These are phyloP conservation scores for Phragmatobia fuliginosa DNA, from an alignment of 2,888 invertebrate species.

Conservation along the genomic window DNA sequence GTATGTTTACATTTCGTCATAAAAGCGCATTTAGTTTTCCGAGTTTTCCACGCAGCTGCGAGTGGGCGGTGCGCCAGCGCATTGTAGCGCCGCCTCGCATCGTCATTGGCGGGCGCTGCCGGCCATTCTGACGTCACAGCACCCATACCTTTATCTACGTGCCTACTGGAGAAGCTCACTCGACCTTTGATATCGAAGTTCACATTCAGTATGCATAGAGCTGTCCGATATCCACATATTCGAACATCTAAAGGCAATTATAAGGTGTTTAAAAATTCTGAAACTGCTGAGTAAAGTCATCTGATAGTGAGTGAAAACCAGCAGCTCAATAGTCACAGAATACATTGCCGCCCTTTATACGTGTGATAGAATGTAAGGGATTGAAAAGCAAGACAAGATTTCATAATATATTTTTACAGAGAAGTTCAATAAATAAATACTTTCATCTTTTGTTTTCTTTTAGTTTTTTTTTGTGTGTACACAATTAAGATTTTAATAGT, in stretches of 20 bases:
- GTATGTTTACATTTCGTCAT: slow-evolving; percentile 16
- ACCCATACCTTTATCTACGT: slow-evolving; percentile 68
- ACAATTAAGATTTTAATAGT: too few relatives aligned
- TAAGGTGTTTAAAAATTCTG: not conserved
- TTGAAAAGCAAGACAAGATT: too few relatives aligned
- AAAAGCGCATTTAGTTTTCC: slow-evolving; percentile 63
- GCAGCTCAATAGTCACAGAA: too few relatives aligned
- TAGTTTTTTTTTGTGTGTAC: too few relatives aligned
- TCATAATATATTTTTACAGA: too few relatives aligned
- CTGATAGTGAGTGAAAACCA: too few relatives aligned
- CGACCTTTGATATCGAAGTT: slow-evolving; percentile 54
- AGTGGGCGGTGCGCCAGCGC: slow-evolving; percentile 79
- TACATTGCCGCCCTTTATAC: too few relatives aligned
- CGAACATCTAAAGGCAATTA: not conserved
- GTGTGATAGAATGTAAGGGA: too few relatives aligned
- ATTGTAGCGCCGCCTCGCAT: slow-evolving; percentile 72
- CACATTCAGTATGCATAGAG: slow-evolving; percentile 35
- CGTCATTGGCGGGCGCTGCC: slow-evolving; percentile 74
- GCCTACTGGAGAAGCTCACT: slow-evolving; percentile 60
- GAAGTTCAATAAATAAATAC: too few relatives aligned
- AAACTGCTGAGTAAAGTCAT: not conserved
- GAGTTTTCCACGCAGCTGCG: slow-evolving; percentile 67
- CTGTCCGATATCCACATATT: slow-evolving; percentile 23
- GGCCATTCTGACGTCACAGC: slow-evolving; percentile 82
- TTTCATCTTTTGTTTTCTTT: too few relatives aligned